Base-by-base conservation (phyloP, 2,797 vertebrate genomes). In the Channa striata region DNA sequence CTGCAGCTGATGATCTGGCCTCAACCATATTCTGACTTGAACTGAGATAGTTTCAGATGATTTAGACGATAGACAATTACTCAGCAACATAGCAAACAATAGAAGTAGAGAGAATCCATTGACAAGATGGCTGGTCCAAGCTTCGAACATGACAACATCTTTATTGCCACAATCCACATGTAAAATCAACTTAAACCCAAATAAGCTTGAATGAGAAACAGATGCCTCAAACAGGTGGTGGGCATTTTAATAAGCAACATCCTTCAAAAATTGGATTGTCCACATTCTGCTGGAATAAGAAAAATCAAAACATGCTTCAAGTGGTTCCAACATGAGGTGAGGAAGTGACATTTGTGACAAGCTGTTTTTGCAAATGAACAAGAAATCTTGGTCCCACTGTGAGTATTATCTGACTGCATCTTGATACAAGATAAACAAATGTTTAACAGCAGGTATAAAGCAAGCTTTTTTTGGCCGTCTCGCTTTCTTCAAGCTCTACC, bases 291-390 rank as follows among this genome's bases (percentile, higher is more conserved):
- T 2, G n/a, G 21, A 47, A n/a, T 21, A 17, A 65, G 11, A n/a
- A 56, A 67, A 47, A 54, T 19, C 11, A 30, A 65, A 44, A 16
- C 23, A 50, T 30, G 46, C 19, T 66, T 70, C 9, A 58, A 76
- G 34, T 21, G 58, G 37, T 37, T 49, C 70, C 62, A 52, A 36
- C 20, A 47, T 1, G 4, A 67, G 8, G 59, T 59, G 47, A 66
- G 19, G 33, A 80, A 80, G 57, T 54, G 53, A 72, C 67, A 67
- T 80, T 67, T 68, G 12, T 66, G 48, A 59, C 30, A 34, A 64
- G 60, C 13, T 62, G 42, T 30, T 44, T 34, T 59, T 46, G 37
- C 39, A 75, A 42, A 43, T 30, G 8, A 69, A 23, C 30, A 21
- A 36, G 13, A 77, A 65, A 39, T 53, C 42, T 17, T 36, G 11